Conservation (phyloP, 2,888 invertebrate genomes). For the Athrips mouffetella region DNA sequence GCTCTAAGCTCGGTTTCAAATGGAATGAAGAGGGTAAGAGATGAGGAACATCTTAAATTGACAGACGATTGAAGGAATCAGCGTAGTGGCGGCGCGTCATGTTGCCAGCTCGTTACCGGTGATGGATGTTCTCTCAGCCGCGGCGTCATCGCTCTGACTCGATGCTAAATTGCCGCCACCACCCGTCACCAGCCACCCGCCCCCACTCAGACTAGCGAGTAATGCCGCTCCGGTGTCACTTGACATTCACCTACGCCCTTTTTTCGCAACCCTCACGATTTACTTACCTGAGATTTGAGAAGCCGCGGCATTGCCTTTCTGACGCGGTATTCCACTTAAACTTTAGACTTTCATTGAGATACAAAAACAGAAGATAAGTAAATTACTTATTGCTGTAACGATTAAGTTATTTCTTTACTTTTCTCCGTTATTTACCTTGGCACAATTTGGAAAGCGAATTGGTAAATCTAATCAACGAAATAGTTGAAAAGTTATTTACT, state of each 20-base stretch:
- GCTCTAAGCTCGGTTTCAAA: background rate
- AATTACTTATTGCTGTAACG: no score
- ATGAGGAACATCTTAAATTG: background rate
- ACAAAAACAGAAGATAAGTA: no score
- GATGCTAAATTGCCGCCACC: conserved; percentile 4
- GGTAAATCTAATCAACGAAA: no score
- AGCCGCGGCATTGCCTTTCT: no score
- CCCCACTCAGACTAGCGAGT: background rate
- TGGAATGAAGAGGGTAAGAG: background rate
- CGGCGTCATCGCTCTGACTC: background rate
- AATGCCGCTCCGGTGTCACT: background rate
- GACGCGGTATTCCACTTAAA: no score
- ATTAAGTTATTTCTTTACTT: no score
- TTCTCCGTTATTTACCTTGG: no score
- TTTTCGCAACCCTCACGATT: background rate
- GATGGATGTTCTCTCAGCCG: background rate
- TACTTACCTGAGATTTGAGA: no score
- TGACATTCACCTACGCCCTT: background rate
- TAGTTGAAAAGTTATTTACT: no score
- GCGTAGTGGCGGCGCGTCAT: background rate
- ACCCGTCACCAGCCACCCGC: no score
- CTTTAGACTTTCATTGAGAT: no score
- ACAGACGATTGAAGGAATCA: background rate
- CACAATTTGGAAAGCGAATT: no score
- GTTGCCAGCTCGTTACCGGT: background rate